A percentile compares a stretch with the other conserved stretches of the same genome.
Evolutionary conservation across 2,113 vertebrate genomes (phyloP).

Genomic region (Halcyon senegalensis): DNA sequence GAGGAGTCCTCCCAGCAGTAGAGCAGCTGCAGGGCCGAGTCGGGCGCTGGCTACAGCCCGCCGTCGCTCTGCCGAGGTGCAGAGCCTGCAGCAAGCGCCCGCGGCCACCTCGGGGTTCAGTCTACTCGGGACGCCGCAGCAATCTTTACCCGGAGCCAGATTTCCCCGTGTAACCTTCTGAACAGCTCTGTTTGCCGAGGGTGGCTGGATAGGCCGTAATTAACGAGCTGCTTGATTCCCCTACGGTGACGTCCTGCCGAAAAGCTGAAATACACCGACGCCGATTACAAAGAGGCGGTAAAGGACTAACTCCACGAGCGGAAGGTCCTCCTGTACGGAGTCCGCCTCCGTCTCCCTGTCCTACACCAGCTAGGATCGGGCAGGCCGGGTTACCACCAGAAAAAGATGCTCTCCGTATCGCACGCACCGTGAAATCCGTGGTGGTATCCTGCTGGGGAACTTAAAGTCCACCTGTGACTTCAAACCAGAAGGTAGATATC

Average conservation of each 20-base stretch:
- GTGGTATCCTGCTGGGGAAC: not conserved
- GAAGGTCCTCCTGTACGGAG: not conserved
- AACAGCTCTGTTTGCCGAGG: not conserved
- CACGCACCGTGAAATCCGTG: not conserved
- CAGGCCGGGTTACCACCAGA: not conserved
- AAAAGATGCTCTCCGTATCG: not conserved
- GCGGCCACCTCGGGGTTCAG: fast-evolving
- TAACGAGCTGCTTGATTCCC: not conserved
- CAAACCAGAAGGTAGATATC: not conserved
- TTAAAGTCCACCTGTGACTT: not conserved
- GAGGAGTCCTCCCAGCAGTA: fast-evolving
- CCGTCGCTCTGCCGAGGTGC: no score
- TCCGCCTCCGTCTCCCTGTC: not conserved
- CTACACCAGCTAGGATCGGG: not conserved
- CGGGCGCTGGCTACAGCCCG: not conserved
- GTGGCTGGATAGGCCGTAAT: not conserved
- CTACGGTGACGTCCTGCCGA: not conserved
- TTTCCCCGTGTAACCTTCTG: not conserved
- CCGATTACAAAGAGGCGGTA: not conserved
- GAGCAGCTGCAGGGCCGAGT: not conserved
- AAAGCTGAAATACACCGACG: not conserved
- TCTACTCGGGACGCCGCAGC: not conserved
- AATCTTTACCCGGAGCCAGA: not conserved
- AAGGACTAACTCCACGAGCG: not conserved
- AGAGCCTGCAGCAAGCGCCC: not conserved